Conservation (phyloP, 2,113 vertebrate species). For the Parus major region DNA sequence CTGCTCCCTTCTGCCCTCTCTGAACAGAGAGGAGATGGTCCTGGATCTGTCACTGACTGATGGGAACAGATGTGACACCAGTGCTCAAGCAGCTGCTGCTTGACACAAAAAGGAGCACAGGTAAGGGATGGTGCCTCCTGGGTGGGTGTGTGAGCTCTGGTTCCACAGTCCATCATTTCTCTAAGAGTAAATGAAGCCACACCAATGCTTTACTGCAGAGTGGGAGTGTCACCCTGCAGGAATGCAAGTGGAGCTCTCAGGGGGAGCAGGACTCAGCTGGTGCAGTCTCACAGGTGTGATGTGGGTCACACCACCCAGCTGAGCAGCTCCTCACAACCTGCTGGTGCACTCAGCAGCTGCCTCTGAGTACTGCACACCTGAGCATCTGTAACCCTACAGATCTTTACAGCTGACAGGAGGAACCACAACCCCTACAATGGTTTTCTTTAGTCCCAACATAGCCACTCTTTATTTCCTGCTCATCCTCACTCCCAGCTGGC, state of each 20-base stretch:
- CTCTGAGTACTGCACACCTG: not conserved
- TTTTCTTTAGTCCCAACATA: not conserved
- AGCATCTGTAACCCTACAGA: not conserved
- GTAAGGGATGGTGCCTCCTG: not conserved
- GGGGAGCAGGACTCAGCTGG: not conserved
- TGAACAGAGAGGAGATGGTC: not conserved
- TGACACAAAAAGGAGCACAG: not conserved
- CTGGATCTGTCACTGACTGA: not conserved
- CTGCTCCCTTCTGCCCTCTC: not conserved
- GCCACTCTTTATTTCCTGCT: not conserved
- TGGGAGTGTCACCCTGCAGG: not conserved
- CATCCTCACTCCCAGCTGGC: not conserved
- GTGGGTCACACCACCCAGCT: rapidly evolving
- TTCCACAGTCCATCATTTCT: not conserved
- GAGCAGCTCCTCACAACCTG: not conserved
- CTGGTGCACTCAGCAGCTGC: not conserved
- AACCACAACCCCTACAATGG: not conserved
- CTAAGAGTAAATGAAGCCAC: not conserved
- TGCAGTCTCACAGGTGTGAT: not conserved
- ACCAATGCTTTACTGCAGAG: not conserved
- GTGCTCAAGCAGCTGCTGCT: not conserved
- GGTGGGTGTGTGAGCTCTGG: not conserved
- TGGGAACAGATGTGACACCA: not conserved
- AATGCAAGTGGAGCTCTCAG: not conserved
- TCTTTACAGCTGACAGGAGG: not conserved